Percentiles rank a stretch among this genome's conserved stretches.
phyloP scores from a whole-genome alignment of 2,888 invertebrate genomes.

The Nebria salina region DNA sequence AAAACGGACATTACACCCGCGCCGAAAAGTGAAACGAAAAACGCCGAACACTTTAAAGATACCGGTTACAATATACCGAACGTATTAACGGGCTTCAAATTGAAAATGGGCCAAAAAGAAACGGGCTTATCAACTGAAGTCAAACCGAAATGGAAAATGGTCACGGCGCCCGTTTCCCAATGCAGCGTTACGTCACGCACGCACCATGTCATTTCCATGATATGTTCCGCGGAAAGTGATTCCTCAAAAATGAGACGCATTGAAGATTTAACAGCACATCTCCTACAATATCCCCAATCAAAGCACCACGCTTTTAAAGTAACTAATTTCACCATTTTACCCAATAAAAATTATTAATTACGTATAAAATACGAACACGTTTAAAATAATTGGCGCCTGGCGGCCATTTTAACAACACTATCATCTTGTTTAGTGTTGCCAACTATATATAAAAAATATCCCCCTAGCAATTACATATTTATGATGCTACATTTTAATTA shows the following conservation, averaged over 20 bases:
- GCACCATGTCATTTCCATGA: slow-evolving; percentile 72
- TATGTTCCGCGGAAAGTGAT: slow-evolving; percentile 67
- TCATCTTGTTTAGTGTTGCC: background rate
- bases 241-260: slow-evolving; percentile 70
- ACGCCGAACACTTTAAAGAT: slow-evolving; percentile 46
- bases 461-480: background rate
- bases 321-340: slow-evolving; percentile 48
- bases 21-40: slow-evolving; percentile 33
- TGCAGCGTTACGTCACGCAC: slow-evolving; percentile 70
- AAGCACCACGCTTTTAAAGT: slow-evolving; percentile 78
- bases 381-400: background rate
- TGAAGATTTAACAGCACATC: slow-evolving; percentile 76
- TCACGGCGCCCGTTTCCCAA: slow-evolving; percentile 54
- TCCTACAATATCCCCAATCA: slow-evolving; percentile 79
- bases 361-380: background rate
- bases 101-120: slow-evolving; percentile 55
- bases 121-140: slow-evolving; percentile 54
- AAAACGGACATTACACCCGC: background rate
- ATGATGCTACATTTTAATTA: background rate
- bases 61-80: slow-evolving; percentile 59
- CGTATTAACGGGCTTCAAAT: slow-evolving; percentile 61
- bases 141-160: slow-evolving; percentile 65
- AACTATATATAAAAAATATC: background rate
- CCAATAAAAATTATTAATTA: too few species aligned
- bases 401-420: background rate